Base-by-base conservation (phyloP, 2,113 vertebrate species). In the Propithecus coquereli region DNA sequence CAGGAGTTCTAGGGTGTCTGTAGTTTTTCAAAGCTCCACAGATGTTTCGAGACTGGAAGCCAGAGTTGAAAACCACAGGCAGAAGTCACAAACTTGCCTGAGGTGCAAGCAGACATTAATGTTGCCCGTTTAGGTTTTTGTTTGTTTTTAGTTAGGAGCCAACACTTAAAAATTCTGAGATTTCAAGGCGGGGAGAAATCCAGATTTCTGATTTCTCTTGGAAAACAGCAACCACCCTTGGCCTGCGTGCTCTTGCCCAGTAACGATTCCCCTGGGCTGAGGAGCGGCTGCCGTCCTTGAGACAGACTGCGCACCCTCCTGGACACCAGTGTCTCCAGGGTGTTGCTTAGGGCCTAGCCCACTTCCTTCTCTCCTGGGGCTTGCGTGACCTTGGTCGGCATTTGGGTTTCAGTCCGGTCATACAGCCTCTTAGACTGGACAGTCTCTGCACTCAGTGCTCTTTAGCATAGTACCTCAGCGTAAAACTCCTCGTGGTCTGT, bases 91-190 rank as follows among this genome's bases (percentile, higher is more conserved):
- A n/a, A 14, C 59, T 59, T 50, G 27, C 52, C 68, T 59, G 13
- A 12, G n/a, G 54, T 40, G 10, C 84, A 43, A 85, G 57, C 13
- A 43, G 63, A 43, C 32, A 22, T 71, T 84, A 50, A 87, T 88
- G 80, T 43, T 37, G 11, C 23, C 37, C 61, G 1, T 23, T 32
- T 71, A 82, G 86, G 89, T 63, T 94, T 43, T 81, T 73, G 52
- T 3, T 45, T 87, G 74, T 86, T 96, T 93, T 93, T 70, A 86
- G 74, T 59, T 89, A 86, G 92, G 40, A 95, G 9, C 47, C 3
- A 73, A 8, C 34, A 43, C 79, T 79, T 87, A 76, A 73, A 71
- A 76, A 37, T 59, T 79, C 57, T 40, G 30, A 57, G 45, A 61
- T 91, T 92, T 81, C 22, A 12, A 59, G 40, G 12, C 0, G 52